Conservation (phyloP, 1,140 invertebrate genomes). For the Ganaspis sp. region DNA sequence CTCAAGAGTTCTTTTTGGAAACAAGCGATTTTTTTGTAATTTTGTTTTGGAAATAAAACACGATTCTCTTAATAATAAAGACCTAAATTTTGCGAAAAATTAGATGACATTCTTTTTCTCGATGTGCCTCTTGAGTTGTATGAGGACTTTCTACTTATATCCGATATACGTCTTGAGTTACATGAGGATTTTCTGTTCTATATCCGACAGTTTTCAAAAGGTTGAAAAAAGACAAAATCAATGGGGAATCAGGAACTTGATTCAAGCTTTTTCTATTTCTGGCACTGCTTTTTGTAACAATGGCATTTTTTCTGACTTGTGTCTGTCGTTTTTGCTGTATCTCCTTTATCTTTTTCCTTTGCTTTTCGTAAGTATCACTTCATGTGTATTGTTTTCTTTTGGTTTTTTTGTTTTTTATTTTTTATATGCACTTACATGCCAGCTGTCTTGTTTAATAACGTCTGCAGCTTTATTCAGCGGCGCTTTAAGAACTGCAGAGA, state of each 20-base stretch:
- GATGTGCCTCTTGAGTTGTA: too few species aligned
- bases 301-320: not conserved
- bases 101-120: too few species aligned
- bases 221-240: too few species aligned
- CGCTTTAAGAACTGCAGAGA: not conserved
- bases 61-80: too few species aligned
- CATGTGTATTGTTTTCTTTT: not conserved
- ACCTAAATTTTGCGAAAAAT: too few species aligned
- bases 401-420: conserved; percentile 13
- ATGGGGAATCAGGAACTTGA: not conserved
- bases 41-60: too few species aligned
- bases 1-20: too few species aligned
- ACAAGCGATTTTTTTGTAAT: too few species aligned
- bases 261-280: not conserved
- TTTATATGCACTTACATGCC: conserved; percentile 11
- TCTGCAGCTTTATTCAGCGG: conserved; percentile 15
- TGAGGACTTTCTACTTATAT: too few species aligned
- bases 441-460: not conserved
- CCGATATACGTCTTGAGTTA: too few species aligned
- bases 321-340: not conserved
- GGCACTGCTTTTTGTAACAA: not conserved
- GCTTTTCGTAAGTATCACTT: not conserved
- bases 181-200: too few species aligned
- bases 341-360: not conserved
- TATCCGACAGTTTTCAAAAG: too few species aligned